Base-by-base conservation (phyloP, 2,888 invertebrate species). In the Hypomecis punctinalis region DNA sequence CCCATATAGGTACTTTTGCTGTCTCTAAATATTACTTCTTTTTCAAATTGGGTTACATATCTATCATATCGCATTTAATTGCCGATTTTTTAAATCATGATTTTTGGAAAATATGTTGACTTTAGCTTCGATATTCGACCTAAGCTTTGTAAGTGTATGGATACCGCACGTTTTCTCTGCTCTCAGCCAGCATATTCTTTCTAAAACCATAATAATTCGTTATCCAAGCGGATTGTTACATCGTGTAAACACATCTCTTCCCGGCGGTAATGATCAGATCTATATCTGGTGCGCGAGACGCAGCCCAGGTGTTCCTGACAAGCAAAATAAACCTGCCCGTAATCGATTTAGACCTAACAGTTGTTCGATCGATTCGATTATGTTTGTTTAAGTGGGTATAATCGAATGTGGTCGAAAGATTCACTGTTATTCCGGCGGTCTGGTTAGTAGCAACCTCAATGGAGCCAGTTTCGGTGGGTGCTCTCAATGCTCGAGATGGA, bases 311-410 rank as follows among this genome's bases (percentile, higher is more conserved):
- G 91, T 73, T 82, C 71, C 82, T 79, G 91, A 91, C 91, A 91
- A 84, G 82, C 77, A 86, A 91, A 91, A 92, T 90, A 92, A 92
- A 92, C 91, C 78, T 66, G 78, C 63, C 76, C 79, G 88, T 90
- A 90, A 90, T 90, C 91, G 89, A 89, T 82, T 89, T 83, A 85
- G 80, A 86, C 79, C 80, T 76, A 82, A 84, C 86, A 83, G 79
- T 86, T 86, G 85, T 78, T 84, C 80, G 74, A 82, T 82, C 79
- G 76, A 82, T 82, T 78, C 79, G 69, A 82, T 80, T 82, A 81
- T 81, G 82, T 82, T 80, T 80, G 77, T 78, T 74, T 78, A 78
- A 79, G 78, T 77, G 74, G 76, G 75, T 79, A 75, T 81, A 80
- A 81, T 79, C 81, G 78, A 80, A 76, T 80, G 76, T 76, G 75